Base-by-base conservation (phyloP, 2,888 invertebrate genomes). In the Leptopilina myrica region DNA sequence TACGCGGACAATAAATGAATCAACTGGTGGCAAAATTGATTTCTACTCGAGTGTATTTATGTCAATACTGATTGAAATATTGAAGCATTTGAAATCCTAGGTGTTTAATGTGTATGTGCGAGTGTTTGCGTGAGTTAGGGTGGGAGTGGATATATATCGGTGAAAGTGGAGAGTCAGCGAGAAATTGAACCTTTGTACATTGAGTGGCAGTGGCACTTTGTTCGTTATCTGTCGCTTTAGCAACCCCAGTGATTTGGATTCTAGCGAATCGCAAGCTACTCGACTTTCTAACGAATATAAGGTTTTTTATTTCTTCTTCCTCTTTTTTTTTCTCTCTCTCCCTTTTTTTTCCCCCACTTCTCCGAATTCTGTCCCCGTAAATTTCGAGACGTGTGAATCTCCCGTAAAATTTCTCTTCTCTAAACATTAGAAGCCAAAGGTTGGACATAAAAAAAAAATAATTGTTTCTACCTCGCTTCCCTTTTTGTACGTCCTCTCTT, bases 341-440 rank as follows among this genome's bases (percentile, higher is more conserved):
- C 3, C 33, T 33, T 3, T 43, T 0, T 43, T 5, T 6, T 8
- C 7, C 7, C 43, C 43, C 6, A 8, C 43, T 26, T n/a, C 6
- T 49, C 7, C 46, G 46, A 12, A 20, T n/a, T 26, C 82, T 82
- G 84, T 86, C 85, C 66, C 81, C 82, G 82, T 86, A 84, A 81
- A 87, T 87, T 79, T 80, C 81, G 78, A 81, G 26, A 64, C 82
- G 83, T 85, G 86, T 85, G 85, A 85, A 86, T 76, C 76, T 77
- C 82, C 82, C 81, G 85, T 86, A 82, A 88, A 88, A 88, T 88
- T 87, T 82, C 66, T 81, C 77, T 82, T 69, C 56, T 69, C 69
- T 80, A 76, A 78, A 80, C 78, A 78, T 80, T 77, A 76, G 75
- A 78, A 12, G 53, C 75, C 49, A 65, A 76, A 76, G 76, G 33